Evolutionary conservation across 2,888 invertebrate genomes (phyloP).

Genomic region (Amphipoea oculea): DNA sequence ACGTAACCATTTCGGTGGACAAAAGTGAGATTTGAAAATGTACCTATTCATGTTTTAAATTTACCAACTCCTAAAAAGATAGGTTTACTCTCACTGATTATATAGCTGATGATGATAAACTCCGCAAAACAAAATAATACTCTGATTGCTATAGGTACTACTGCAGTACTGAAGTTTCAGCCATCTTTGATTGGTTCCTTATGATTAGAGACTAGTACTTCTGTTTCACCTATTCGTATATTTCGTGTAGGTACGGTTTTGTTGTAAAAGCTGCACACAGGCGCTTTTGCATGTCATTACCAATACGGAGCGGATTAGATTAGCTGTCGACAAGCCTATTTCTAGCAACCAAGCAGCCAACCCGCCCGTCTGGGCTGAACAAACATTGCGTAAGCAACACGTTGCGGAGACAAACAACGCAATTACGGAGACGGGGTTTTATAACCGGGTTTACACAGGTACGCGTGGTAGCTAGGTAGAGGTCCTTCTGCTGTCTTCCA

Average conservation of each 20-base stretch:
- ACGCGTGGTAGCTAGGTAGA: background rate
- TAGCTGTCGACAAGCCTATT: constrained; percentile 44
- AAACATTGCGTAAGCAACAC: constrained; percentile 54
- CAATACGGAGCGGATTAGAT: constrained; percentile 59
- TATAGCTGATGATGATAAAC: background rate
- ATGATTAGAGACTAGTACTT: constrained; percentile 3
- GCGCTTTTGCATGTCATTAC: constrained; percentile 69
- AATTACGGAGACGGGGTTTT: constrained; percentile 27
- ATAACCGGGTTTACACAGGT: constrained; percentile 9
- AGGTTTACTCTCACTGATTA: background rate
- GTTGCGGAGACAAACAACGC: constrained; percentile 42
- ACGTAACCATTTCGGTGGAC: background rate
- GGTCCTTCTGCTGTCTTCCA: too few species aligned
- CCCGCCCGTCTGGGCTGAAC: constrained; percentile 32
- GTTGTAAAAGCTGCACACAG: constrained; percentile 63
- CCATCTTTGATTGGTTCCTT: background rate
- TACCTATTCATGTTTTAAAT: background rate
- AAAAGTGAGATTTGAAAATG: background rate
- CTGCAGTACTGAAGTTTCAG: background rate
- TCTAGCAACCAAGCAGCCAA: constrained; percentile 5
- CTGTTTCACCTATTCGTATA: background rate
- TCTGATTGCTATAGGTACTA: background rate
- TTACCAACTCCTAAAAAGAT: background rate
- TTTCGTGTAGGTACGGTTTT: constrained; percentile 44
- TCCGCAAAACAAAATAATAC: background rate